phyloP scores from a whole-genome alignment of 2,888 invertebrate genomes.

The Ormia ochracea region DNA sequence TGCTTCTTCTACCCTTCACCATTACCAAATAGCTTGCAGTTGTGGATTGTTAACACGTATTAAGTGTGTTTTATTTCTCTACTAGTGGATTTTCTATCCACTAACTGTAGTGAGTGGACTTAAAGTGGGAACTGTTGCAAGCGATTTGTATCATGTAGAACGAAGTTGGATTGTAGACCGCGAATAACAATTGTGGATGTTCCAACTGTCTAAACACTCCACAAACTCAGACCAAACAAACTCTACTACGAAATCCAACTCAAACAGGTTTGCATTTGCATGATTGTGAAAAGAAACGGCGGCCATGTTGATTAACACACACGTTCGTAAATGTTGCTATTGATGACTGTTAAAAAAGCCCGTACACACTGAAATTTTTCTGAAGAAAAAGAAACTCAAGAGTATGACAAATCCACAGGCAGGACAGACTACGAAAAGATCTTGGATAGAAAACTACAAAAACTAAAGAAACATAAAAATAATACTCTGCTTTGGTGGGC shows the following conservation, averaged over 20 bases:
- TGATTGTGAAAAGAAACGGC: slow-evolving; percentile 17
- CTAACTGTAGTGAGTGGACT: neutral
- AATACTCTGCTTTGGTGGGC: slow-evolving; percentile 50
- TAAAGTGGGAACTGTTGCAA: neutral
- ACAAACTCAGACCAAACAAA: neutral
- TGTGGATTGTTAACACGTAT: neutral
- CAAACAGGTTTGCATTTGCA: slow-evolving; percentile 41
- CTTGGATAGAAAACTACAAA: slow-evolving; percentile 22
- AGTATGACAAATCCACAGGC: slow-evolving; percentile 57
- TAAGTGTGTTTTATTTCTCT: too few species aligned
- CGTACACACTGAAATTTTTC: slow-evolving; percentile 28
- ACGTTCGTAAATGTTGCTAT: slow-evolving; percentile 13
- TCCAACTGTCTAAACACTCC: neutral
- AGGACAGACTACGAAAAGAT: slow-evolving; percentile 1
- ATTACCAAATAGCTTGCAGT: neutral
- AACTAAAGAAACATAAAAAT: slow-evolving; percentile 18
- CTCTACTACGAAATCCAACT: slow-evolving; percentile 34
- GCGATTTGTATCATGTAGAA: neutral
- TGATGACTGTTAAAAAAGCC: neutral
- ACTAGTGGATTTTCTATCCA: neutral
- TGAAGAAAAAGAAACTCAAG: slow-evolving; percentile 63
- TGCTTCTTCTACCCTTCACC: too few species aligned
- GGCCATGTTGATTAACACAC: slow-evolving; percentile 62
- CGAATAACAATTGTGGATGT: neutral
- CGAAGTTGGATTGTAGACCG: neutral